Percentiles rank a stretch among this genome's conserved stretches.
These are phyloP conservation scores for Callithrix jacchus DNA, from an alignment of 2,113 vertebrate species.

Conservation along the genomic window DNA sequence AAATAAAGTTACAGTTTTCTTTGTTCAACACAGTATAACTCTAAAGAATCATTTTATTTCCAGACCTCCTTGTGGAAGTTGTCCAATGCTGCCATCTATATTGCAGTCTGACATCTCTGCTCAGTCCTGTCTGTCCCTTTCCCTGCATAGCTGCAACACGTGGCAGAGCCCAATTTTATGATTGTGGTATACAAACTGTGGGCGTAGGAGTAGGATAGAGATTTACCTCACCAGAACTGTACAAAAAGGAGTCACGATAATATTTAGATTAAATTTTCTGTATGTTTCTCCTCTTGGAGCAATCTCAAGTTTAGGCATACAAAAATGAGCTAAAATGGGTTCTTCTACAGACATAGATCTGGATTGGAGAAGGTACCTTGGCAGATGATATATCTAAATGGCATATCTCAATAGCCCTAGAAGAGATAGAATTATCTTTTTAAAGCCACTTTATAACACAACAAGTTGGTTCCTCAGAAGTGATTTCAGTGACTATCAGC, in stretches of 20 bases:
- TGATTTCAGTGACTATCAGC: slow-evolving; percentile 23
- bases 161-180: background rate
- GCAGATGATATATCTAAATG: background rate
- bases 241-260: background rate
- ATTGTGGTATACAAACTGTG: background rate
- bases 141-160: background rate
- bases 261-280: background rate
- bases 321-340: background rate
- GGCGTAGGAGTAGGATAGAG: background rate
- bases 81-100: background rate
- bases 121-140: rapidly evolving
- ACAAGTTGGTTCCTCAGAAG: slow-evolving; percentile 24
- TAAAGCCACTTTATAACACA: background rate
- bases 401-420: background rate
- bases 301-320: background rate
- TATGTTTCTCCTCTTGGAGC: background rate
- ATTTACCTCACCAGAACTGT: background rate
- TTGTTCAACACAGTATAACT: background rate
- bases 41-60: background rate
- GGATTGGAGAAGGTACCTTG: background rate
- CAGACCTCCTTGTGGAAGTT: background rate
- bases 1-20: background rate
- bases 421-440: background rate
- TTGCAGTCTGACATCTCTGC: background rate
- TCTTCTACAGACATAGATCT: background rate